Evolutionary conservation across 2,888 invertebrate genomes (phyloP), one percentile per base, ranked within the genome.

Genomic region (Allacma fusca): DNA sequence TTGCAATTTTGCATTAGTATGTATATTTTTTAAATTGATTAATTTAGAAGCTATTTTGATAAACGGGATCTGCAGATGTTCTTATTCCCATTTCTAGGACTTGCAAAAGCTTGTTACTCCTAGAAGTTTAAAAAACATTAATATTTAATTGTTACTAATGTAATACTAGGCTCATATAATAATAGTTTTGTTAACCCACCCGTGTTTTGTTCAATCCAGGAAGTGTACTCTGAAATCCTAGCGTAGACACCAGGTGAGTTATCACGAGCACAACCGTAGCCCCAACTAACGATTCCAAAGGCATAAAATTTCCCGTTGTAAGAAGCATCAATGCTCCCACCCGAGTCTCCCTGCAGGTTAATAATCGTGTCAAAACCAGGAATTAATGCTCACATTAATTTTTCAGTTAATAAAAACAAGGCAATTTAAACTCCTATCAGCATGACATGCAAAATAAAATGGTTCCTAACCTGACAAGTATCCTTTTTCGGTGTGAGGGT

Each of bases 401-500:
- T 50, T 50, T 13, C 16, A 50, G 16, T 50, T 50, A 50, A 50
- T 34, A 34, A 34, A 34, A 34, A 9, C 34, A 34, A 34, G 34
- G 34, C 50, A n/a, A 12, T 50, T 50, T 16, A 50, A 19, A 13
- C 50, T 50, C 40, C 40, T 40, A 13, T n/a, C n/a, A n/a, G n/a
- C n/a, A n/a, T n/a, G n/a, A n/a, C n/a, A n/a, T n/a, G n/a, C n/a
- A n/a, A n/a, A n/a, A n/a, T n/a, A n/a, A n/a, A n/a, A n/a, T n/a
- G n/a, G n/a, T n/a, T n/a, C n/a, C n/a, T n/a, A n/a, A 50, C 50
- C 50, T 50, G 50, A 16, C 50, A 50, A 16, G 50, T 50, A n/a
- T 50, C 50, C 50, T n/a, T 50, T 5, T n/a, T 2, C 2, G 50
- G 50, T 9, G 50, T 50, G 50, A 9, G 16, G n/a, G 50, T 50